Evolutionary conservation across 2,888 invertebrate genomes (phyloP).

Genomic region (Scelioninae gen. 1): DNA sequence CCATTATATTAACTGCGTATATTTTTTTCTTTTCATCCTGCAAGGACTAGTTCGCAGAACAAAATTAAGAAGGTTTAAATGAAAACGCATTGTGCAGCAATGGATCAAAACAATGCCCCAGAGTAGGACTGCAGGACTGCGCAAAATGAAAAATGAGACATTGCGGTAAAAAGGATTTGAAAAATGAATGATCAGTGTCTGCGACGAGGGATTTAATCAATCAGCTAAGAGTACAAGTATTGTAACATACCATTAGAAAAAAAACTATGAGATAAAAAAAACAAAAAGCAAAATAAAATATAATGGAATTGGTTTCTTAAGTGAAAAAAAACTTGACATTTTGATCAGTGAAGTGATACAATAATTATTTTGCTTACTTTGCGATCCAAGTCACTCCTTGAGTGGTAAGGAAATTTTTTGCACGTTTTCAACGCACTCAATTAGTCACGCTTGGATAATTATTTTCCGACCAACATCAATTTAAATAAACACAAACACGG

Average conservation of each 20-base stretch:
- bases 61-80: not conserved
- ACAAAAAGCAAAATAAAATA: not conserved
- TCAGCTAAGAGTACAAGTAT: constrained; percentile 10
- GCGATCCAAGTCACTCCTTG: not conserved
- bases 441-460: constrained; percentile 20
- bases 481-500: constrained; percentile 24
- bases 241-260: not conserved
- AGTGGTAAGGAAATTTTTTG: not conserved
- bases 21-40: not conserved
- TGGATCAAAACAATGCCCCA: constrained; percentile 24
- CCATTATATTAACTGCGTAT: not conserved
- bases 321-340: not conserved
- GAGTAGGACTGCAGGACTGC: not conserved
- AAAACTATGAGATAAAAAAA: not conserved
- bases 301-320: not conserved
- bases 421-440: not conserved
- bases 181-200: constrained; percentile 38
- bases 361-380: constrained; percentile 10
- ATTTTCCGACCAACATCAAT: constrained; percentile 24
- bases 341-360: constrained; percentile 1
- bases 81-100: constrained; percentile 5
- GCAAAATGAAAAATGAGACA: constrained; percentile 44
- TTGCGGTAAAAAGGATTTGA: constrained; percentile 22
- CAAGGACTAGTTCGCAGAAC: not conserved
- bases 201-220: constrained; percentile 34